Evolutionary conservation across 2,888 invertebrate genomes (phyloP), one percentile per base, ranked within the genome.

Genomic region (Coenonympha arcania): DNA sequence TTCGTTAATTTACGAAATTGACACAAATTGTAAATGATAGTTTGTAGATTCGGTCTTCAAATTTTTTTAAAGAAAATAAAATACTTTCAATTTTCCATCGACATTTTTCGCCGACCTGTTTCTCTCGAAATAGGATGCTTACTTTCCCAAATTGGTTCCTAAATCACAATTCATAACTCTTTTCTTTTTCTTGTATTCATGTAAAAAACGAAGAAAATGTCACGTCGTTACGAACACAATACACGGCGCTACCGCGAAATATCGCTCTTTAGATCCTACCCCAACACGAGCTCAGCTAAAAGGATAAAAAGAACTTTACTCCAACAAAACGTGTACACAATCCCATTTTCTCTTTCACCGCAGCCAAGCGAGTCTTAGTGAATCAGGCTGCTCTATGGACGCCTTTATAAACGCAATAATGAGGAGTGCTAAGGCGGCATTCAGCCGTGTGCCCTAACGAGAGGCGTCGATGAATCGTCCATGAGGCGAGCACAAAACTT

Each of bases 371-470:
- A 69, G 76, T 76, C 79, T 83, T 83, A 79, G 81, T 82, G 79
- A 81, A 83, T 81, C 81, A 76, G 68, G 70, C 65, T 69, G 71
- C 73, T 84, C 73, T 83, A 84, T 83, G 71, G 79, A 65, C 69
- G 81, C 81, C 73, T 85, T 85, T 84, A 85, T 85, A 84, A 84
- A 84, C 83, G 84, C 83, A 84, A 85, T 86, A 86, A 86, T 83
- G 83, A 84, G 84, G 68, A 84, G 80, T 79, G 76, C 76, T 76
- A 79, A 82, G 76, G 78, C 77, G 77, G 80, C 75, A 84, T 85
- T 85, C 79, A 86, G 63, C 71, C 78, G 73, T 69, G 68, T 72
- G 64, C 71, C 65, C 69, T 83, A 83, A 84, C 80, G 79, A 84
- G 84, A 76, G 75, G 68, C 72, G 77, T 67, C 78, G 79, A 81